Evolutionary conservation across 2,797 vertebrate genomes (phyloP), one percentile per base, ranked within the genome.

Genomic region (Siniperca scherzeri): DNA sequence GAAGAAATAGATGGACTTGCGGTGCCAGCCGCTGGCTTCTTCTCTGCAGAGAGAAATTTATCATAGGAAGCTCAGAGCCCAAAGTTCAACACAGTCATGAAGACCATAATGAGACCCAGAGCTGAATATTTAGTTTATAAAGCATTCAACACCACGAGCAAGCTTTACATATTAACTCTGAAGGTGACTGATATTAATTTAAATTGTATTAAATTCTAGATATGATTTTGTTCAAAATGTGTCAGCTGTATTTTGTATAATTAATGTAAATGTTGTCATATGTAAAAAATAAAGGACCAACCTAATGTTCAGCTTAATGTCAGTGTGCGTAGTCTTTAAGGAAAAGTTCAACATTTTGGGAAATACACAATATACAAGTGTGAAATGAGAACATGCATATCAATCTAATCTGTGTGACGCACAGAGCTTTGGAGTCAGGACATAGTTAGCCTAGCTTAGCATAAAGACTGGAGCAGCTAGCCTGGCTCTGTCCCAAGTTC

Each of bases 1-100:
- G 70, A 61, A 80, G 60, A 73, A 83, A 85, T 77, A 38, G 76
- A 75, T 70, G 78, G 60, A 74, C 21, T 50, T 0, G 4, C 12
- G 76, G 25, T 66, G 75, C 77, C 78, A 65, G 77, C 77, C 70
- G n/a, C 33, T 8, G 74, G 87, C 61, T 48, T 33, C 25, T 74
- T 27, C 44, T 59, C 25, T 59, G 12, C 74, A 33, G 13, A 40
- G 53, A 71, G 61, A 72, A 25, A 77, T 82, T 27, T 19, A 75
- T 83, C 69, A 75, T 64, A 70, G 60, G 65, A 50, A 48, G 81
- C 42, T 59, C 27, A 9, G 70, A 57, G 71, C 44, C 75, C 36
- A 53, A 71, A 55, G 52, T 72, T 72, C 77, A 81, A 82, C 38
- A 65, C 73, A 40, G 36, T 21, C 14, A 9, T 59, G 40, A 48